Conservation (phyloP, 2,113 vertebrate genomes). For the Merops nubicus region DNA sequence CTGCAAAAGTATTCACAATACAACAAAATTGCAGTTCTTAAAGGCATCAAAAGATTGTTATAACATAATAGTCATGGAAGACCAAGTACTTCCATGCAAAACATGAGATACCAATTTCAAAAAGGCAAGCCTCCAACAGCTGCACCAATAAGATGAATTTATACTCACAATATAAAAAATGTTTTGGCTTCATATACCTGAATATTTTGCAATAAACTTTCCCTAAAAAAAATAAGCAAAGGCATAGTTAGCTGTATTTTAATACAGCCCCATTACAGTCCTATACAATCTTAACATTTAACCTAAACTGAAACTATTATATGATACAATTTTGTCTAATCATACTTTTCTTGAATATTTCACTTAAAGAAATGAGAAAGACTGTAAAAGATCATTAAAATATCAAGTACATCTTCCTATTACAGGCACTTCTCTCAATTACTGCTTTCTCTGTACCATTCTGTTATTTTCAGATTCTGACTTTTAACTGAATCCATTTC, state of each 20-base stretch:
- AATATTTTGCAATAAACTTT: background rate
- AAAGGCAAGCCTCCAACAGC: background rate
- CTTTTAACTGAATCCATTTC: no score
- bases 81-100: background rate
- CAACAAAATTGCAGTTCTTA: background rate
- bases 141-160: background rate
- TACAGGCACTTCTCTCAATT: background rate
- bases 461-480: background rate
- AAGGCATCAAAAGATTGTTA: background rate
- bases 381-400: background rate
- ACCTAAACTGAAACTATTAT: background rate
- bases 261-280: background rate
- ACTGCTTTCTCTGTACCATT: background rate
- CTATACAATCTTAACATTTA: background rate
- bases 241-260: background rate
- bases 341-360: background rate
- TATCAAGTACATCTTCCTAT: background rate
- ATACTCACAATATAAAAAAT: background rate
- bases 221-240: background rate
- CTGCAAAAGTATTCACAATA: background rate
- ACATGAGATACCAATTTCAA: background rate
- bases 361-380: background rate
- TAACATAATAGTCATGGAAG: background rate
- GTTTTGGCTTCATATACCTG: background rate
- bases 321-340: background rate